Evolutionary conservation across 92 coral and sea anemone genomes (phyloP).

Genomic region (Plumapathes pennacea): DNA sequence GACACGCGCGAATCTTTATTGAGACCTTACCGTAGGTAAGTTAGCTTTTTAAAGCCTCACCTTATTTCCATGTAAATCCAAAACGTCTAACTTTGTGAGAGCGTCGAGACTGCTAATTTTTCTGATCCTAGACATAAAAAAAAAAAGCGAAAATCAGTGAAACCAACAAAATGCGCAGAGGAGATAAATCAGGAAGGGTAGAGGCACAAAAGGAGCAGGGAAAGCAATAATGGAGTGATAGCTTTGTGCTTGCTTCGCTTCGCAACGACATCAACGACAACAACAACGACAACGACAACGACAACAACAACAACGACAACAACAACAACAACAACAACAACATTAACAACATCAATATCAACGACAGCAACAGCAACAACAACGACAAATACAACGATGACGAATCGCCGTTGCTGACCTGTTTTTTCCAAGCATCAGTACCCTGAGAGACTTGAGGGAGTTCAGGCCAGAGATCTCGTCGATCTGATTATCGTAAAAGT

Average conservation of each 20-base stretch:
- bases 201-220: no score
- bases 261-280: no score
- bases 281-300: no score
- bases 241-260: no score
- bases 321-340: neutral
- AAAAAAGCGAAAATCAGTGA: no score
- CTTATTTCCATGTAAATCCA: constrained; percentile 96
- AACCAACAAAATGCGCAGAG: no score
- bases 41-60: constrained; percentile 19
- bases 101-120: constrained; percentile 85
- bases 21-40: neutral
- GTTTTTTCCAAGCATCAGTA: constrained; percentile 91
- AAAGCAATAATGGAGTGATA: no score
- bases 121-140: constrained; percentile 51
- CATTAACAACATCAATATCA: neutral
- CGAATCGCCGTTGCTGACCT: constrained; percentile 36
- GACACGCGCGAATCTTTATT: no score
- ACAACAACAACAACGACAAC: neutral
- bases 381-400: neutral
- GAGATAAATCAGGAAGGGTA: no score
- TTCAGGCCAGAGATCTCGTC: constrained; percentile 88
- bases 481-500: constrained; percentile 94
- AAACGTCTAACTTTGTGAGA: constrained; percentile 88
- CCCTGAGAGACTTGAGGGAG: constrained; percentile 80
- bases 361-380: neutral